Percentiles rank a stretch among this genome's conserved stretches.
phyloP scores from a whole-genome alignment of 2,888 invertebrate genomes.

The Brachyptera putata region DNA sequence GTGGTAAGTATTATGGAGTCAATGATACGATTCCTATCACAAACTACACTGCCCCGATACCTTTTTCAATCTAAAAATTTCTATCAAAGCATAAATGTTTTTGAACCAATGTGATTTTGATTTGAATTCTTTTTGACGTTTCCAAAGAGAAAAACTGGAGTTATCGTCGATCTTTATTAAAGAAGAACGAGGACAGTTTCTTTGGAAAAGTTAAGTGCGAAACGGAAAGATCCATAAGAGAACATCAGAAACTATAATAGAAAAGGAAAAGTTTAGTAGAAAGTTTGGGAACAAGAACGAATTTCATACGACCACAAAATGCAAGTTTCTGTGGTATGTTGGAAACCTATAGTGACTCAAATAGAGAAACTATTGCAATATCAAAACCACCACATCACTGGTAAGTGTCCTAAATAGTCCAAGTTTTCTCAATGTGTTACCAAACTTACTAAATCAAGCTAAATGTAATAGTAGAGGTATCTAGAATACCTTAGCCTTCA shows the following conservation, averaged over 20 bases:
- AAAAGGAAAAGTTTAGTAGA: slow-evolving; percentile 7
- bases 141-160: background rate
- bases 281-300: slow-evolving; percentile 6
- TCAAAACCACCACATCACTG: slow-evolving; percentile 3
- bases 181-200: slow-evolving; percentile 3
- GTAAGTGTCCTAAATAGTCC: too few species aligned
- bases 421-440: too few species aligned
- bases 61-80: too few species aligned
- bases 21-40: too few species aligned
- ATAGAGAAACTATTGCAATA: slow-evolving; percentile 17
- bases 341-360: slow-evolving; percentile 2
- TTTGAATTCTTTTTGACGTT: slow-evolving; percentile 5
- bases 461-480: too few species aligned
- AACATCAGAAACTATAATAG: background rate
- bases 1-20: too few species aligned
- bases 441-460: too few species aligned
- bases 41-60: too few species aligned
- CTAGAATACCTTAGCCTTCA: too few species aligned
- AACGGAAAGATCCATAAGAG: background rate
- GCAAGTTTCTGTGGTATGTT: slow-evolving; percentile 18
- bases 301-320: slow-evolving; percentile 17
- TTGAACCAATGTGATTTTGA: slow-evolving; percentile 10
- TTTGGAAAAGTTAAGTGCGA: background rate
- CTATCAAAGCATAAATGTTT: too few species aligned
- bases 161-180: background rate